Conservation (phyloP, 2,113 vertebrate species). For the Poeciliopsis occidentalis region DNA sequence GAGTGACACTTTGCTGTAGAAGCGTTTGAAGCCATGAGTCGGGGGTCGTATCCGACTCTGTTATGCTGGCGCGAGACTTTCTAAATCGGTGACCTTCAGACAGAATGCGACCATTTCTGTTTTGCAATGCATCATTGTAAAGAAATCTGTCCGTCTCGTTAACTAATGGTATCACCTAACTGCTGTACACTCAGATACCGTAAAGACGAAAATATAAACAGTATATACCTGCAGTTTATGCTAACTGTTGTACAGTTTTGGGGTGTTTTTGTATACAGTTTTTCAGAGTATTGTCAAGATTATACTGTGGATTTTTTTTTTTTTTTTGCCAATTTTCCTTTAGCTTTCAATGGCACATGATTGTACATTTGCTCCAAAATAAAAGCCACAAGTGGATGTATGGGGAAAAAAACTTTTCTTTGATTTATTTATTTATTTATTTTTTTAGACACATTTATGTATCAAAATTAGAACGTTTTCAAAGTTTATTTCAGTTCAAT, state of each 20-base stretch:
- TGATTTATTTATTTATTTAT: background rate
- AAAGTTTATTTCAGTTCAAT: background rate
- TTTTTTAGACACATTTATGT: background rate
- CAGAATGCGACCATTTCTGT: conserved; percentile 56
- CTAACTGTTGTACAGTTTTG: conserved; percentile 77
- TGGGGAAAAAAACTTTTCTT: background rate
- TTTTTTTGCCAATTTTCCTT: conserved; percentile 77
- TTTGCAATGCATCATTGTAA: conserved; percentile 43
- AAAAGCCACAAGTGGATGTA: conserved; percentile 74
- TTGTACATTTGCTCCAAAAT: conserved; percentile 84
- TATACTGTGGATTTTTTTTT: conserved; percentile 69
- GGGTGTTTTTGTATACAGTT: conserved; percentile 85
- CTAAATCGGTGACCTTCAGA: conserved; percentile 64
- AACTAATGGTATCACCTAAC: conserved; percentile 55
- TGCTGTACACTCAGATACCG: conserved; percentile 49
- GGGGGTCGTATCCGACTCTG: conserved; percentile 28
- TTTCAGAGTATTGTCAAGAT: conserved; percentile 84
- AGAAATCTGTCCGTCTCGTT: conserved; percentile 51
- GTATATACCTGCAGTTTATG: conserved; percentile 57
- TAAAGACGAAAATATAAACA: conserved; percentile 13
- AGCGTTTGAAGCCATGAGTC: conserved; percentile 46
- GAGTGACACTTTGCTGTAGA: conserved; percentile 43
- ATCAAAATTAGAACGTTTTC: background rate
- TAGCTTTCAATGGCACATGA: conserved; percentile 78
- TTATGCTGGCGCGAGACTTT: background rate